phyloP scores from a whole-genome alignment of 2,888 invertebrate genomes.

The Petrolisthes manimaculis region DNA sequence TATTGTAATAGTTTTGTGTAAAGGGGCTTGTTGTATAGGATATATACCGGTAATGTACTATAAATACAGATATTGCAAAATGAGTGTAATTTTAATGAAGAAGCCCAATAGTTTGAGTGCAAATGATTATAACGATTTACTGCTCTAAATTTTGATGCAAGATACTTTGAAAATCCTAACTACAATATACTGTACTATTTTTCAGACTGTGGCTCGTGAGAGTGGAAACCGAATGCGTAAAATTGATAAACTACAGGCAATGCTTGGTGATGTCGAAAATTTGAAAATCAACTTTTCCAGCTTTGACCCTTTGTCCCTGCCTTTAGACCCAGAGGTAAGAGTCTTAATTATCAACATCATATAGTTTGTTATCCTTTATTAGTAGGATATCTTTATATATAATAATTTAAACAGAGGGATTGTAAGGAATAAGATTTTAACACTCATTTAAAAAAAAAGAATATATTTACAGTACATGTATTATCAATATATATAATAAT shows the following conservation, averaged over 20 bases:
- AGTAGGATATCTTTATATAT: too few species aligned
- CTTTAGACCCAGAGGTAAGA: constrained; percentile 89
- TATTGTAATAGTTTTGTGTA: too few species aligned
- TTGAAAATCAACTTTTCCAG: constrained; percentile 88
- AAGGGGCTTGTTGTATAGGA: too few species aligned
- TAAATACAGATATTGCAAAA: background rate
- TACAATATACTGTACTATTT: background rate
- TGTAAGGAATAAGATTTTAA: too few species aligned
- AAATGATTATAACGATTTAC: background rate
- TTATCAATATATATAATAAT: too few species aligned
- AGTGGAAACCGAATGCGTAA: constrained; percentile 92
- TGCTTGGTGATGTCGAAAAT: constrained; percentile 84
- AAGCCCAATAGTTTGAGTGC: too few species aligned
- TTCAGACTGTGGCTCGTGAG: constrained; percentile 85
- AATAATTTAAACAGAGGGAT: too few species aligned
- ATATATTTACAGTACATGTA: too few species aligned
- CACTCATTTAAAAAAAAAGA: too few species aligned
- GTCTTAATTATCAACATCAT: too few species aligned
- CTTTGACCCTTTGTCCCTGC: constrained; percentile 93
- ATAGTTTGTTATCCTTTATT: too few species aligned
- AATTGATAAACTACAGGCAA: constrained; percentile 70
- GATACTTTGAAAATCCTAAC: background rate
- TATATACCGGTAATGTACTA: too few species aligned
- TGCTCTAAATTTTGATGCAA: background rate
- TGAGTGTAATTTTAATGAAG: background rate